Percentiles rank a stretch among this genome's conserved stretches.
Evolutionary conservation across 2,113 vertebrate species (phyloP).

Genomic region (Thomomys bottae): DNA sequence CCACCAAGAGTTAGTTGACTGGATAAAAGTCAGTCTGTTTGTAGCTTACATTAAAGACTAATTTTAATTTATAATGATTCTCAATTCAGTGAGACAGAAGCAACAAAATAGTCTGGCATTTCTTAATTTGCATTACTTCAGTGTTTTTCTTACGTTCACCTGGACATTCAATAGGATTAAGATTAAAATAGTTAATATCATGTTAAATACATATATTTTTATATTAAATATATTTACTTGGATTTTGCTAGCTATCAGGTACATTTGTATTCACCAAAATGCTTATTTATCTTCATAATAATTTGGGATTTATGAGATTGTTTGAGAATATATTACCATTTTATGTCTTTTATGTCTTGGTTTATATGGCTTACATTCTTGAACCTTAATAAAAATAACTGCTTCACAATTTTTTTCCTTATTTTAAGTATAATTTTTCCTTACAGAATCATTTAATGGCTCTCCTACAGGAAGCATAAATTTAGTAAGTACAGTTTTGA

Average conservation of each 20-base stretch:
- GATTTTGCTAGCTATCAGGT: background rate
- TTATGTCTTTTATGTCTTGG: constrained; percentile 52
- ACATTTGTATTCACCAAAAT: background rate
- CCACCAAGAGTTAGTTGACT: background rate
- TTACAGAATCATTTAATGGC: constrained; percentile 96
- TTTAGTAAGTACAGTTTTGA: constrained; percentile 88
- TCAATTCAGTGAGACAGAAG: constrained; percentile 18
- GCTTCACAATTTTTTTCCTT: constrained; percentile 40
- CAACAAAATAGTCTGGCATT: constrained; percentile 15
- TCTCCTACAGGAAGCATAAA: constrained; percentile 98
- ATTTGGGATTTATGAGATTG: background rate
- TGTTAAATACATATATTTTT: background rate
- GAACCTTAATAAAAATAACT: constrained; percentile 40
- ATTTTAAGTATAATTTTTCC: constrained; percentile 72
- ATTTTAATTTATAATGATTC: constrained; percentile 18
- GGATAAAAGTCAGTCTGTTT: background rate
- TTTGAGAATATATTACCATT: constrained; percentile 28
- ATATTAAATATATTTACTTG: no score
- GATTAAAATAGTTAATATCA: constrained; percentile 18
- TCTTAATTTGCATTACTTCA: background rate
- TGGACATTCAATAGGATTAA: background rate
- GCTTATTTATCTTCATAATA: background rate
- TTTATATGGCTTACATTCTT: constrained; percentile 61
- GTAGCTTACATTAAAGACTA: constrained; percentile 9
- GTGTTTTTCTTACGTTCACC: background rate